Percentiles rank a stretch among this genome's conserved stretches.
Conservation (phyloP, 2,797 vertebrate genomes). For the Ctenochaetus hawaiiensis region DNA sequence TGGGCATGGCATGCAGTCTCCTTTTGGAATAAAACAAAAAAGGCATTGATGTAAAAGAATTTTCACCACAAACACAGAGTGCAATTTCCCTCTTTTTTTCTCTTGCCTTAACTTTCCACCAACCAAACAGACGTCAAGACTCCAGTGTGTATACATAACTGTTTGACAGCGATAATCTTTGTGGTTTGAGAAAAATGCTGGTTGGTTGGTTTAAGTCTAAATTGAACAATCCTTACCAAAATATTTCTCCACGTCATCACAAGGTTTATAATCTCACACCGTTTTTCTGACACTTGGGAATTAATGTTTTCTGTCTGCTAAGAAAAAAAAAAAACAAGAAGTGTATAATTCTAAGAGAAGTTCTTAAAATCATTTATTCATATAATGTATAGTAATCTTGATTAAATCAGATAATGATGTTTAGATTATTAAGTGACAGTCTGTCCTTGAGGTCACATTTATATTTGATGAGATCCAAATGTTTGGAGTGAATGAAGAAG, state of each 20-base stretch:
- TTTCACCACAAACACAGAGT: not conserved
- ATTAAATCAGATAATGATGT: not conserved
- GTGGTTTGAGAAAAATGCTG: no score
- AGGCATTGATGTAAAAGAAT: not conserved
- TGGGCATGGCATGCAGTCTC: not conserved
- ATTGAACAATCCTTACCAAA: no score
- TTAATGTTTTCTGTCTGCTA: no score
- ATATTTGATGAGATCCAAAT: not conserved
- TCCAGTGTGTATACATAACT: not conserved
- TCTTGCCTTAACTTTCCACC: not conserved
- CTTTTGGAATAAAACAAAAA: conserved; percentile 27
- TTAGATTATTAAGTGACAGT: not conserved
- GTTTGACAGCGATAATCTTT: not conserved
- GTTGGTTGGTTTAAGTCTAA: not conserved
- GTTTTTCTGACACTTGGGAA: no score
- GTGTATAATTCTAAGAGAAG: no score
- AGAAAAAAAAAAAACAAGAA: no score
- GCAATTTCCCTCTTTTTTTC: not conserved
- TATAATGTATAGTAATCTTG: not conserved
- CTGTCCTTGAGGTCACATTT: not conserved
- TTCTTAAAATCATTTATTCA: not conserved
- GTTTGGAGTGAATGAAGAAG: not conserved
- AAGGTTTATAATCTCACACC: no score
- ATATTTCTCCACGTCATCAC: no score
- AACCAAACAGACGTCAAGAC: not conserved